Evolutionary conservation across 2,113 vertebrate genomes (phyloP).

Genomic region (Anguilla japonica): DNA sequence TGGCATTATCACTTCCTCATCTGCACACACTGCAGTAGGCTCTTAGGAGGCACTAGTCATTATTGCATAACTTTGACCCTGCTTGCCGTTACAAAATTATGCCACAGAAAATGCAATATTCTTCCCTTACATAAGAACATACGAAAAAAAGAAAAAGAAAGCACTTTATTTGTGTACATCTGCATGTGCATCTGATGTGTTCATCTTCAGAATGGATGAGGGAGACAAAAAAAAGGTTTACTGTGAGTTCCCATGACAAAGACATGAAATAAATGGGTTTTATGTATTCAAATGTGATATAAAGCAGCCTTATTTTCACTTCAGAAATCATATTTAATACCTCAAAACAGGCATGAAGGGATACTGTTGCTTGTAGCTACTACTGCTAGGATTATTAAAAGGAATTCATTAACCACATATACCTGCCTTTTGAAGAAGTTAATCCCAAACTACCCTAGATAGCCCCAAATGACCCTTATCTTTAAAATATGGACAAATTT

Average conservation of each 20-base stretch:
- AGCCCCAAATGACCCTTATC: background rate
- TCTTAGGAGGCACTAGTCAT: slow-evolving; percentile 73
- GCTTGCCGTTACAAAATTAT: slow-evolving; percentile 80
- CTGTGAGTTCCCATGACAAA: background rate
- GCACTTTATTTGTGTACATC: background rate
- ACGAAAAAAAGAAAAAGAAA: background rate
- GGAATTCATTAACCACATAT: background rate
- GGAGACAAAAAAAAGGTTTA: background rate
- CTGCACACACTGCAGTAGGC: slow-evolving; percentile 47
- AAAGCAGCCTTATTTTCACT: background rate
- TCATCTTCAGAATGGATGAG: background rate
- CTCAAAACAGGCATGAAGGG: background rate
- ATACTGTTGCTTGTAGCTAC: background rate
- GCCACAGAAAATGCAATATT: slow-evolving; percentile 42
- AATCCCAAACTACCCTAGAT: background rate
- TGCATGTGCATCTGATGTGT: background rate
- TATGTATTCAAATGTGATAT: background rate
- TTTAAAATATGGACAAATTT: background rate
- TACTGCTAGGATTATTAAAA: background rate
- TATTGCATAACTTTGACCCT: slow-evolving; percentile 85
- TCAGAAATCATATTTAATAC: background rate
- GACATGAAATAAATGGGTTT: background rate
- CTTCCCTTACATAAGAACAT: slow-evolving; percentile 1
- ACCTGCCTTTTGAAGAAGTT: background rate
- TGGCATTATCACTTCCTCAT: slow-evolving; percentile 10